These are phyloP conservation scores for Mimumesa dahlbomi DNA, from an alignment of 2,888 invertebrate species.

Conservation along the genomic window DNA sequence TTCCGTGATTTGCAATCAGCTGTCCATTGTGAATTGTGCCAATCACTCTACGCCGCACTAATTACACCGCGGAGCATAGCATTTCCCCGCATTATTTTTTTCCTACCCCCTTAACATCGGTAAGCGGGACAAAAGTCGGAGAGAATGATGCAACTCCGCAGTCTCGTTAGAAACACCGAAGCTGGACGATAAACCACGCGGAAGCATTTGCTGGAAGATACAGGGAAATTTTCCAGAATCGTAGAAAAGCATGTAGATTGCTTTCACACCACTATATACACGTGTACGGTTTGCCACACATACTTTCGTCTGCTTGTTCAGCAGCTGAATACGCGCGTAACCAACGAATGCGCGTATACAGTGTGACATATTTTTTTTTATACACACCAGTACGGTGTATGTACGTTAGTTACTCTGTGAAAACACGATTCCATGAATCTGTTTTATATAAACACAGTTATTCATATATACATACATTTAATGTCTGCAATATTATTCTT, in stretches of 20 bases:
- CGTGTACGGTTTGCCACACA: not conserved
- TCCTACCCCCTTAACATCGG: not conserved
- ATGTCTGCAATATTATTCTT: no score
- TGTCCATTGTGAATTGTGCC: constrained; percentile 24
- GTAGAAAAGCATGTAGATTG: not conserved
- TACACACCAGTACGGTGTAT: no score
- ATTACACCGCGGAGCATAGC: constrained; percentile 6
- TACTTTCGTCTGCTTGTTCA: not conserved
- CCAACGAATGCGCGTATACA: no score
- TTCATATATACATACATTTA: no score
- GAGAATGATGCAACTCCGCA: not conserved
- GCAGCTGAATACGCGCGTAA: not conserved
- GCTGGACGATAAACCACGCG: not conserved
- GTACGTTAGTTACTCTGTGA: no score
- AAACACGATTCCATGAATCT: no score
- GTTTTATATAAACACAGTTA: no score
- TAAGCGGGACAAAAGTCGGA: not conserved
- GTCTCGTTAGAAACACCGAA: constrained; percentile 15
- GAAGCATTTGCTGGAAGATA: not conserved
- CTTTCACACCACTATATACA: not conserved
- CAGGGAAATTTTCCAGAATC: constrained; percentile 8
- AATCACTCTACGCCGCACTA: constrained; percentile 12
- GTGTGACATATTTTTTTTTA: no score
- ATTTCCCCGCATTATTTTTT: not conserved
- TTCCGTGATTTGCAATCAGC: constrained; percentile 25